A percentile compares a stretch with the other conserved stretches of the same genome.
Conservation (phyloP, 2,797 vertebrate genomes). For the Cyclura pinguis region DNA sequence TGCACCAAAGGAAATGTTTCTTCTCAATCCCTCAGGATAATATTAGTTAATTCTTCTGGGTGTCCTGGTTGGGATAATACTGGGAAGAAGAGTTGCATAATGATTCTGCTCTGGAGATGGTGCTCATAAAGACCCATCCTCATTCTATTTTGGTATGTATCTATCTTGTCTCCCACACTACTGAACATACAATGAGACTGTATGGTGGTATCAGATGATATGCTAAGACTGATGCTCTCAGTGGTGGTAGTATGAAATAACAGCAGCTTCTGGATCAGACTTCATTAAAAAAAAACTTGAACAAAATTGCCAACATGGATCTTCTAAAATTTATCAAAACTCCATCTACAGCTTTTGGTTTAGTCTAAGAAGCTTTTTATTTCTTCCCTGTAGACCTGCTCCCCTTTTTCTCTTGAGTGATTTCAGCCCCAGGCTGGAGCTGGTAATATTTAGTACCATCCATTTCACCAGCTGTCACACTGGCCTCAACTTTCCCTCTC, state of each 20-base stretch:
- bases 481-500: no score
- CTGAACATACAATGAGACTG: not conserved
- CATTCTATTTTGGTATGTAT: not conserved
- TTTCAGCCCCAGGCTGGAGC: no score
- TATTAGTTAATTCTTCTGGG: not conserved
- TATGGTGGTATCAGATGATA: not conserved
- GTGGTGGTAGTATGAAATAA: not conserved
- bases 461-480: no score
- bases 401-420: no score
- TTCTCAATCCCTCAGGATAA: not conserved
- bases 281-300: not conserved
- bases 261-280: not conserved
- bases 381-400: no score
- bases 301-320: not conserved
- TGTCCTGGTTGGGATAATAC: not conserved
- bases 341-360: not conserved
- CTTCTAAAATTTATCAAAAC: not conserved
- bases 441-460: no score
- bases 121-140: not conserved
- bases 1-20: not conserved
- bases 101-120: not conserved
- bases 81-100: not conserved
- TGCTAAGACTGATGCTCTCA: not conserved
- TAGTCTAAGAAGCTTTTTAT: not conserved
- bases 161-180: not conserved